Conservation (phyloP, 2,113 vertebrate genomes). For the Chionis minor region DNA sequence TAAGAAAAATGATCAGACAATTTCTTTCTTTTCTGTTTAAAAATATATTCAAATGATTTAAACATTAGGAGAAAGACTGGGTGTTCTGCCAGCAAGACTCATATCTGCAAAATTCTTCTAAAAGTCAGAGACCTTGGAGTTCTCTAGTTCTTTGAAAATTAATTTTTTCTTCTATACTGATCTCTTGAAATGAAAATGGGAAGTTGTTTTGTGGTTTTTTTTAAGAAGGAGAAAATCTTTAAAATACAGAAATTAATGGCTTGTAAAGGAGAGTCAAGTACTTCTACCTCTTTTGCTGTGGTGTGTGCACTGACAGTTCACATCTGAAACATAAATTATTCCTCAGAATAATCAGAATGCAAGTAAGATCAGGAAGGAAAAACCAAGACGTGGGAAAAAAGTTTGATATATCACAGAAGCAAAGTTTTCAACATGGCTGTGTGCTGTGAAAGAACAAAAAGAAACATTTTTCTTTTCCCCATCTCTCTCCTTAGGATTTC, state of each 20-base stretch:
- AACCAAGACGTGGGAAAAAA: fast-evolving
- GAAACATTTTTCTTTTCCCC: not conserved
- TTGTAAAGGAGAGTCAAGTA: not conserved
- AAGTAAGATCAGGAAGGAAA: not conserved
- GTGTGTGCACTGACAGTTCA: not conserved
- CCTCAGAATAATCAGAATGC: not conserved
- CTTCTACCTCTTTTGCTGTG: not conserved
- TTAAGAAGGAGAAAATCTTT: not conserved
- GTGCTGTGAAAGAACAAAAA: not conserved
- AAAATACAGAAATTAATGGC: not conserved
- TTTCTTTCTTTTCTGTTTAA: not conserved
- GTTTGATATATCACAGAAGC: not conserved
- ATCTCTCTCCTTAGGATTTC: not conserved
- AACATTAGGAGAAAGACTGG: not conserved
- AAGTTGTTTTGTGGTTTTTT: not conserved
- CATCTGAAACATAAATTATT: not conserved
- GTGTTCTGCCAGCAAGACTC: not conserved
- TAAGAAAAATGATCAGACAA: not conserved
- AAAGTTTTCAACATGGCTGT: not conserved
- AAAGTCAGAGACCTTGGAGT: not conserved
- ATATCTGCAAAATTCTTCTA: not conserved
- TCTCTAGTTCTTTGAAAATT: not conserved
- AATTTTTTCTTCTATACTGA: not conserved
- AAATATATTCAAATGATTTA: not conserved
- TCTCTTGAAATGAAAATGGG: not conserved